phyloP scores from a whole-genome alignment of 1,140 invertebrate genomes.

The Caenorhabditis latens region DNA sequence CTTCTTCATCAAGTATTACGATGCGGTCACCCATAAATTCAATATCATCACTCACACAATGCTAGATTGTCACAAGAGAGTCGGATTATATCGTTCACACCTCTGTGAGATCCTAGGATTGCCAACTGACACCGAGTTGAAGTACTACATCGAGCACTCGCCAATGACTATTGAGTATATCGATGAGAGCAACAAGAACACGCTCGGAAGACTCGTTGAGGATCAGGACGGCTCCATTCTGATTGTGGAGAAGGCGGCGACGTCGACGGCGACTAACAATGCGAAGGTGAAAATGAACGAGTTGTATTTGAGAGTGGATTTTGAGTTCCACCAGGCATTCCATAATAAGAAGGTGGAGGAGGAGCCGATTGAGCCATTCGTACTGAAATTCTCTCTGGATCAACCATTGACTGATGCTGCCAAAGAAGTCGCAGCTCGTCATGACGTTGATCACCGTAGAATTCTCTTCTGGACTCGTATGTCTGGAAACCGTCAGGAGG shows the following conservation, averaged over 20 bases:
- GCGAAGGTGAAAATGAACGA: slow-evolving; percentile 40
- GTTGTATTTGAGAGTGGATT: background rate
- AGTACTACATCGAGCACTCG: slow-evolving; percentile 65
- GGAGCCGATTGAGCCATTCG: background rate
- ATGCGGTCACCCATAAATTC: slow-evolving; percentile 52
- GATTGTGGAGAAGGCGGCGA: slow-evolving; percentile 67
- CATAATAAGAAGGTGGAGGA: slow-evolving; percentile 5
- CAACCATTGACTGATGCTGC: background rate
- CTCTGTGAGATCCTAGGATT: slow-evolving; percentile 66
- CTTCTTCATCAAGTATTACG: slow-evolving; percentile 67
- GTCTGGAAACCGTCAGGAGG: background rate
- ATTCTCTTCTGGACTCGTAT: background rate
- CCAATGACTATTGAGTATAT: background rate
- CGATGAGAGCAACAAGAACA: background rate
- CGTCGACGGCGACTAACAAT: slow-evolving; percentile 63
- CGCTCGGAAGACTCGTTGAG: slow-evolving; percentile 56
- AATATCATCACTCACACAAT: slow-evolving; percentile 60
- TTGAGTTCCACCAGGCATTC: slow-evolving; percentile 16
- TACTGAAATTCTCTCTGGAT: background rate
- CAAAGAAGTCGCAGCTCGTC: background rate
- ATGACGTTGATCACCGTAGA: background rate
- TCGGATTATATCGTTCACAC: slow-evolving; percentile 8
- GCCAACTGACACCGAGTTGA: slow-evolving; percentile 64
- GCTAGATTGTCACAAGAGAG: slow-evolving; percentile 24
- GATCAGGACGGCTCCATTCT: slow-evolving; percentile 70